Evolutionary conservation across 2,113 vertebrate genomes (phyloP), one percentile per base, ranked within the genome.

Genomic region (Pristiophorus japonicus): DNA sequence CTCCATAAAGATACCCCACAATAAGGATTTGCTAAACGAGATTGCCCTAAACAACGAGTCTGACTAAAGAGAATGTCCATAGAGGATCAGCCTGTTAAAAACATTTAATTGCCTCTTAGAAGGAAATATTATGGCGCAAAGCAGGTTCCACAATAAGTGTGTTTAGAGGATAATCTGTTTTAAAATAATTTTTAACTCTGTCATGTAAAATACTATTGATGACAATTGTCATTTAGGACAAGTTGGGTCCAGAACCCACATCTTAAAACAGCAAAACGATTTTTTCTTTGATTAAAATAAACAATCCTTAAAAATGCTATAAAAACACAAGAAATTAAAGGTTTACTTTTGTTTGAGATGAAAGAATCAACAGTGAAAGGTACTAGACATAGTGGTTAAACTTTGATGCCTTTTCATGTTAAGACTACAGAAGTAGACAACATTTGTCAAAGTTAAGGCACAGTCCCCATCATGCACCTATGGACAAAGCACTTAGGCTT

Each of bases 401-500:
- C 10, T 94, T 47, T 94, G 93, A 70, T 94, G 66, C 93, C 93
- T 70, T 94, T 67, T 92, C 88, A 51, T 94, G 20, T 94, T 70
- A 73, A 70, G 66, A 94, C 22, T 94, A 94, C 65, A 94, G 93
- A 94, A 94, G 66, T 70, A 47, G 93, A 94, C 38, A 67, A 70
- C 65, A 94, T 70, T 70, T 94, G 65, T 94, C 93, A 94, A 90
- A 11, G 66, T 94, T 94, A 94, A 94, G 93, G 93, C 93, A 94
- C 93, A 94, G 93, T 51, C 42, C 66, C 93, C 93, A 94, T 94
- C 66, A 94, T 70, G 66, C 42, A 94, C 51, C 93, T 20, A 94
- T 34, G 42, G 65, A 66, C 42, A 70, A 94, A 94, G 63, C 92
- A 45, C 92, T 55, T 11, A 67, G 63, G 62, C 38, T 45, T 94